These are phyloP conservation scores for Dolichoris vasculosae DNA, from an alignment of 1,140 invertebrate genomes.

Conservation along the genomic window DNA sequence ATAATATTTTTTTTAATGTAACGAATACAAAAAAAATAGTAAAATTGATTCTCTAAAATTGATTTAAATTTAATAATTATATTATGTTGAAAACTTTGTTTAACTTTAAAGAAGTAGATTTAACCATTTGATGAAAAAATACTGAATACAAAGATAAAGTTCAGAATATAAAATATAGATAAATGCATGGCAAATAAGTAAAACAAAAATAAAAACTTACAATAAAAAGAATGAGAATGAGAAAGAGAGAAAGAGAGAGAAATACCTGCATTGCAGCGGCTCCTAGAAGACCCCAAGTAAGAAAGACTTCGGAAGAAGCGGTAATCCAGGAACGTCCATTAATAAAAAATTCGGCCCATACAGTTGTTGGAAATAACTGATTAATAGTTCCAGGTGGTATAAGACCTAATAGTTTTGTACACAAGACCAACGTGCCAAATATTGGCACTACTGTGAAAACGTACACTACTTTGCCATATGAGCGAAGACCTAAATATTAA, in stretches of 20 bases:
- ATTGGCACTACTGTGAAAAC: constrained; percentile 83
- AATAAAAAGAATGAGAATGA: too few relatives aligned
- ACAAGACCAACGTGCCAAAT: constrained; percentile 82
- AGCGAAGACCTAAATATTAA: constrained; percentile 78
- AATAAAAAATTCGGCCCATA: constrained; percentile 89
- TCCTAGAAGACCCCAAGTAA: constrained; percentile 92
- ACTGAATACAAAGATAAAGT: too few relatives aligned
- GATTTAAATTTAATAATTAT: too few relatives aligned
- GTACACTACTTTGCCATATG: constrained; percentile 89
- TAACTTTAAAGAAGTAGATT: too few relatives aligned
- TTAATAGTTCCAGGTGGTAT: constrained; percentile 79
- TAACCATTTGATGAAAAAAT: too few relatives aligned
- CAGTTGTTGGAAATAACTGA: constrained; percentile 83
- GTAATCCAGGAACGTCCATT: constrained; percentile 85
- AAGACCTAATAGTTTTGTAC: constrained; percentile 83
- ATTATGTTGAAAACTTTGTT: too few relatives aligned
- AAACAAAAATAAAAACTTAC: too few relatives aligned
- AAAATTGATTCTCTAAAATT: too few relatives aligned
- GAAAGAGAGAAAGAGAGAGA: neutral
- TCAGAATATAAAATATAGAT: too few relatives aligned
- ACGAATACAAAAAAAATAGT: too few relatives aligned
- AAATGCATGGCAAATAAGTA: too few relatives aligned
- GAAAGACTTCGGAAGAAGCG: constrained; percentile 89
- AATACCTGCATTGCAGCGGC: constrained; percentile 86
- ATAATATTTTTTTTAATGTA: too few relatives aligned